These are phyloP conservation scores for Pachydiplax longipennis DNA, from an alignment of 2,888 invertebrate genomes.

Conservation along the genomic window DNA sequence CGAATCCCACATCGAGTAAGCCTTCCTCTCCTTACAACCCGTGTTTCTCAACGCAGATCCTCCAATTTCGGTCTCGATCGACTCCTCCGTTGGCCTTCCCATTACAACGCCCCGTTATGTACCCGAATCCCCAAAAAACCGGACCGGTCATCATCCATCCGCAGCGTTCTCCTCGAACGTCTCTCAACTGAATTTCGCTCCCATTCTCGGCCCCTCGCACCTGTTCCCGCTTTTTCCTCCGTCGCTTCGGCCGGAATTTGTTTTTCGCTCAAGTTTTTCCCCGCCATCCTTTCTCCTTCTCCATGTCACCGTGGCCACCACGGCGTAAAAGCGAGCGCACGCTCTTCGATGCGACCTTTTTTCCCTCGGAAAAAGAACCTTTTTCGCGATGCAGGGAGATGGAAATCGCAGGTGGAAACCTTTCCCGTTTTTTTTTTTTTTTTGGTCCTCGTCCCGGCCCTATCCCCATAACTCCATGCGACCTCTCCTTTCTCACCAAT, in stretches of 20 bases:
- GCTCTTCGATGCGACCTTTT: background rate
- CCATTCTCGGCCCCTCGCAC: background rate
- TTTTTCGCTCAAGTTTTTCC: background rate
- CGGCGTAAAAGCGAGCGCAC: slow-evolving; percentile 1
- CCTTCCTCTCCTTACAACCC: too few species aligned
- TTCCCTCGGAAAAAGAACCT: background rate
- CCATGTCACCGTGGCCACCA: background rate
- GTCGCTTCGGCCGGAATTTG: background rate
- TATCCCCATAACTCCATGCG: background rate
- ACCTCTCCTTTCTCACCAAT: background rate
- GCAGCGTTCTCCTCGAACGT: background rate
- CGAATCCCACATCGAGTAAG: too few species aligned
- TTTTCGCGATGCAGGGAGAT: slow-evolving; percentile 6
- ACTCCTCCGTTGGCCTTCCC: too few species aligned
- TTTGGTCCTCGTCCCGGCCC: background rate
- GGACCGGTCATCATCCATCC: background rate
- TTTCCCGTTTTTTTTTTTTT: background rate
- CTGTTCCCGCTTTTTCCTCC: background rate
- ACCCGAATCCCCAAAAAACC: background rate
- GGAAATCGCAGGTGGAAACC: slow-evolving; percentile 15
- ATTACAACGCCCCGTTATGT: too few species aligned
- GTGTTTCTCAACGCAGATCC: too few species aligned
- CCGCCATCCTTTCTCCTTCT: background rate
- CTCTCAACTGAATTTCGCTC: too few species aligned
- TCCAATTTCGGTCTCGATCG: too few species aligned